These are phyloP conservation scores for Isoperla grammatica DNA, from an alignment of 2,888 invertebrate genomes.

Conservation along the genomic window DNA sequence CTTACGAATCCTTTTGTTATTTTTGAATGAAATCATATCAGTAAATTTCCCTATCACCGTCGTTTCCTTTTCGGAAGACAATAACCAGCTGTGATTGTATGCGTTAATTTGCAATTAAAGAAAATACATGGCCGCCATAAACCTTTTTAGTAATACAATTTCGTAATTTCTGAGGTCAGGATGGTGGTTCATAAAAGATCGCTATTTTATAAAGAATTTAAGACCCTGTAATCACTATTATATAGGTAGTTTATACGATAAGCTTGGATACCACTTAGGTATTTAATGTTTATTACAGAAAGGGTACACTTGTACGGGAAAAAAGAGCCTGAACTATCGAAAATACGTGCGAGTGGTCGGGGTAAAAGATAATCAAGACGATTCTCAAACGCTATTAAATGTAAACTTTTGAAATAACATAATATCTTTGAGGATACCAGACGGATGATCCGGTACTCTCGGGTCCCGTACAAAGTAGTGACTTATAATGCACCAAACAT, in stretches of 20 bases:
- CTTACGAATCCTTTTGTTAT: not conserved
- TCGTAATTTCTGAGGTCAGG: not conserved
- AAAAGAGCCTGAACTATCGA: slow-evolving; percentile 1
- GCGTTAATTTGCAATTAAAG: slow-evolving; percentile 22
- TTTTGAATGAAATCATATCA: slow-evolving; percentile 24
- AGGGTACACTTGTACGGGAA: slow-evolving; percentile 1
- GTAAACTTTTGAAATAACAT: slow-evolving; percentile 7
- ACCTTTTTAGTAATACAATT: slow-evolving; percentile 6
- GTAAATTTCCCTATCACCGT: slow-evolving; percentile 15
- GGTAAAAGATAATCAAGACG: slow-evolving; percentile 10
- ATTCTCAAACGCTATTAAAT: not conserved
- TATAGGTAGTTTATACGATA: slow-evolving; percentile 15
- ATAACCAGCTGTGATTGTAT: slow-evolving; percentile 11
- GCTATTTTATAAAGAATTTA: slow-evolving; percentile 9
- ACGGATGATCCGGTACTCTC: too few relatives aligned
- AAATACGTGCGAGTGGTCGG: not conserved
- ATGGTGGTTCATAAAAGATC: not conserved
- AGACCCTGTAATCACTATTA: slow-evolving; percentile 16
- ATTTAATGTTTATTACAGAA: slow-evolving; percentile 9
- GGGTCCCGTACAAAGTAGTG: too few relatives aligned
- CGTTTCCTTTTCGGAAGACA: slow-evolving; percentile 15
- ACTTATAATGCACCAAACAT: too few relatives aligned
- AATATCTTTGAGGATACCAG: not conserved
- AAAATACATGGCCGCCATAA: slow-evolving; percentile 21
- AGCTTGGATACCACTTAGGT: slow-evolving; percentile 1